Percentiles rank a stretch among this genome's conserved stretches.
Evolutionary conservation across 2,797 vertebrate genomes (phyloP).

Genomic region (Sciurus vulgaris): DNA sequence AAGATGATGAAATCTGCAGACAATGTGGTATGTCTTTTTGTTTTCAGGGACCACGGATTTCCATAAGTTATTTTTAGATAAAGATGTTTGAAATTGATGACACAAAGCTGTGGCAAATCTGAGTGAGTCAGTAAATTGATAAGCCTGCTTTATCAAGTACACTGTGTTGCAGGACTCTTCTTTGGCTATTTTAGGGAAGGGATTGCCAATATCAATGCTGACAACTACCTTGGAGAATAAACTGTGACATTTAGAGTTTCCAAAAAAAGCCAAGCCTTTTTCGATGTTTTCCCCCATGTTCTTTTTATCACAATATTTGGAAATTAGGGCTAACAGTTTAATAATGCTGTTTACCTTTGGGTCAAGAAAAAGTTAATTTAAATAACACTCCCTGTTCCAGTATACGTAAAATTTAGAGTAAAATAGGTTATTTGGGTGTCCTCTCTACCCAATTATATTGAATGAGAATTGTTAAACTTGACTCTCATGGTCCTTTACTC

Average conservation of each 20-base stretch:
- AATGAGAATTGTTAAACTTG: background rate
- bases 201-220: background rate
- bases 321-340: conserved; percentile 40
- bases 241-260: conserved; percentile 21
- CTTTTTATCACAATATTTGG: conserved; percentile 9
- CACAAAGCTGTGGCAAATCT: conserved; percentile 19
- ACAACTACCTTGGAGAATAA: conserved; percentile 7
- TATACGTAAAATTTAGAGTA: background rate
- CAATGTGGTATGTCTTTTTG: background rate
- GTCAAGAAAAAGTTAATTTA: conserved; percentile 41
- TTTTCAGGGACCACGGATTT: conserved; percentile 44
- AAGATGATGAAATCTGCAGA: conserved; percentile 21
- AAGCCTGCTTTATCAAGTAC: conserved; percentile 28
- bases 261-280: conserved; percentile 26
- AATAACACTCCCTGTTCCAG: background rate
- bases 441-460: background rate
- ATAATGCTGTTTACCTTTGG: background rate
- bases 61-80: conserved; percentile 57
- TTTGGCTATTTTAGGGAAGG: conserved; percentile 36
- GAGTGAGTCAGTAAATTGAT: conserved; percentile 61
- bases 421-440: background rate
- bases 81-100: conserved; percentile 61
- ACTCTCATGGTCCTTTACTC: background rate
- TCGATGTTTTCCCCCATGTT: background rate
- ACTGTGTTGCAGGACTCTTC: background rate